Percentiles rank a stretch among this genome's conserved stretches.
phyloP scores from a whole-genome alignment of 37 sponge, comb jelly and placozoan species.

The Bolinopsis microptera region DNA sequence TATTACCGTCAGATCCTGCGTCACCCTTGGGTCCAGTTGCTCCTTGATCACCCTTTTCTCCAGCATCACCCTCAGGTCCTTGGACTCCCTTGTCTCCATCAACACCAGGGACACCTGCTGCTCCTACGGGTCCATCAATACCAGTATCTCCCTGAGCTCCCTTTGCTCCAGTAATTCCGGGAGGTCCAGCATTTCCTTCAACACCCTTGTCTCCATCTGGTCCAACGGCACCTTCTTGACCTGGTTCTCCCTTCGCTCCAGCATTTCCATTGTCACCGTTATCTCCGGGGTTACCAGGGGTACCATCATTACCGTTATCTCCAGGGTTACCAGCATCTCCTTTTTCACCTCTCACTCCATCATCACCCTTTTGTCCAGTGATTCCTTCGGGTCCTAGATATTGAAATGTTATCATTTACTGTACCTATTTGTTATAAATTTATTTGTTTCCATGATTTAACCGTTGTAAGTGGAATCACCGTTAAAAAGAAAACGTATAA shows the following conservation, averaged over 20 bases:
- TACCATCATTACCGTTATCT: not conserved
- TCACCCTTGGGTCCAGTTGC: not conserved
- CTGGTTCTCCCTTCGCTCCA: not conserved
- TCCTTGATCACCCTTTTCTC: not conserved
- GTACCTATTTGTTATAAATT: too few relatives aligned
- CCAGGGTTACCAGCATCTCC: not conserved
- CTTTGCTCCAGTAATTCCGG: not conserved
- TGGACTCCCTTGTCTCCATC: conserved; percentile 8
- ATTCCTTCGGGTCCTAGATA: not conserved
- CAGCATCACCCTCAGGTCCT: conserved; percentile 1
- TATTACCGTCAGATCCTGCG: not conserved
- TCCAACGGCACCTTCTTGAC: not conserved
- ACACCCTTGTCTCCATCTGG: not conserved
- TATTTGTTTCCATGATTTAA: too few relatives aligned
- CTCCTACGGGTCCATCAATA: not conserved
- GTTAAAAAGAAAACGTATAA: too few relatives aligned
- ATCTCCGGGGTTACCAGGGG: not conserved
- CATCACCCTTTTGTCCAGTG: not conserved
- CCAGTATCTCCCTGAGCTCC: not conserved
- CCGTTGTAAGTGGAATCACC: too few relatives aligned
- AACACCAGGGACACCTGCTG: not conserved
- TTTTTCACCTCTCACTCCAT: not conserved
- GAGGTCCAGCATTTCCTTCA: conserved; percentile 21
- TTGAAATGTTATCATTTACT: not conserved
- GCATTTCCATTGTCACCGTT: not conserved